phyloP scores from a whole-genome alignment of 1,140 invertebrate species.

The Brachionus plicatilis region DNA sequence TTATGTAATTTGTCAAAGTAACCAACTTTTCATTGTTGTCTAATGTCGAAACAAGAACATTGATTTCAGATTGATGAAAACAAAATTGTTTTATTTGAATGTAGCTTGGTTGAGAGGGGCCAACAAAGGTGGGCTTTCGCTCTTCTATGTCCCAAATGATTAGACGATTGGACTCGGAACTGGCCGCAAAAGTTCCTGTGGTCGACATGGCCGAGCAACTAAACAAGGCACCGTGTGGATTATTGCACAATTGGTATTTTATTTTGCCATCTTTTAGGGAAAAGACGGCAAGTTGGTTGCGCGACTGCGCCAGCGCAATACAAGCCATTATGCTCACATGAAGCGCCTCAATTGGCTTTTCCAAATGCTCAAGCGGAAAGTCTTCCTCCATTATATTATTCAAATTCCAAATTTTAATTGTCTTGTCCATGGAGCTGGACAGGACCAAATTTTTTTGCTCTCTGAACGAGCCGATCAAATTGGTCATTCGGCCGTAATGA shows the following conservation, averaged over 20 bases:
- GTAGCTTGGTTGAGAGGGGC: not conserved
- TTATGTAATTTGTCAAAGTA: slow-evolving; percentile 50
- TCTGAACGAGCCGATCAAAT: slow-evolving; percentile 72
- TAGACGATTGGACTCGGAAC: slow-evolving; percentile 28
- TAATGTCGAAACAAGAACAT: not conserved
- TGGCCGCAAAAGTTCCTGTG: slow-evolving; percentile 12
- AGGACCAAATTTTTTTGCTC: slow-evolving; percentile 87
- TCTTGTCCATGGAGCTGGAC: slow-evolving; percentile 91
- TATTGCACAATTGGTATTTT: not conserved
- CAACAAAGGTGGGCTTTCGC: slow-evolving; percentile 1
- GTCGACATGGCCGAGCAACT: slow-evolving; percentile 28
- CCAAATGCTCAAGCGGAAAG: slow-evolving; percentile 87
- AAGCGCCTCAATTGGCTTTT: slow-evolving; percentile 86
- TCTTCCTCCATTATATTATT: slow-evolving; percentile 98
- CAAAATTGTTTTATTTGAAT: not conserved
- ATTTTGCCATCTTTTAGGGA: slow-evolving; percentile 13
- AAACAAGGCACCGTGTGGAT: slow-evolving; percentile 22
- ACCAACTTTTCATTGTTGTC: slow-evolving; percentile 42
- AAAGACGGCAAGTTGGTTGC: slow-evolving; percentile 35
- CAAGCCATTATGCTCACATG: slow-evolving; percentile 44
- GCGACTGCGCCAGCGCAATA: slow-evolving; percentile 6
- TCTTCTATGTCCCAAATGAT: slow-evolving; percentile 37
- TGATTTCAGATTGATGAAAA: slow-evolving; percentile 16
- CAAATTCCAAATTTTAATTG: slow-evolving; percentile 98
- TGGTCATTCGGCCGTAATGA: slow-evolving; percentile 91